phyloP scores from a whole-genome alignment of 2,888 invertebrate genomes.

The Bellardia bayeri region DNA sequence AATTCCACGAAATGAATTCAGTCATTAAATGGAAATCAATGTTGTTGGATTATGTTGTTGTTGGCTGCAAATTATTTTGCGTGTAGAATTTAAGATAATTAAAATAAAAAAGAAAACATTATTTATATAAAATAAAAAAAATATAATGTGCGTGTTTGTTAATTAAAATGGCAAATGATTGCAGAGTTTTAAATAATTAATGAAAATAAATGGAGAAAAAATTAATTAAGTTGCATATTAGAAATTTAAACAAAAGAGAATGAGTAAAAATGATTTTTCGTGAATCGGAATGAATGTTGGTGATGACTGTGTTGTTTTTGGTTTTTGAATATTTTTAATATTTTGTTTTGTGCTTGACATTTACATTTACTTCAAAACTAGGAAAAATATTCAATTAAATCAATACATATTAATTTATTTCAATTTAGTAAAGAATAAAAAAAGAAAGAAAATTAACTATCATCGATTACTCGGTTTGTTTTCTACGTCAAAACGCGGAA shows the following conservation, averaged over 20 bases:
- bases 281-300: constrained; percentile 15
- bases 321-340: constrained; percentile 27
- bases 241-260: not conserved
- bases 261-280: constrained; percentile 20
- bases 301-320: constrained; percentile 25
- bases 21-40: constrained; percentile 44
- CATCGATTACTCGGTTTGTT: not conserved
- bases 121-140: constrained; percentile 4
- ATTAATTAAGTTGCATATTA: constrained; percentile 12
- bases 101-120: constrained; percentile 9
- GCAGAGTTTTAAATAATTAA: constrained; percentile 33
- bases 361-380: constrained; percentile 14
- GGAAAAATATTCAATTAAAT: not conserved
- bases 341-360: constrained; percentile 63
- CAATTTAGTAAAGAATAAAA: not conserved
- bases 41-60: constrained; percentile 47
- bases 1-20: constrained; percentile 52
- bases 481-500: constrained; percentile 37
- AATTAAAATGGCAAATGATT: constrained; percentile 49
- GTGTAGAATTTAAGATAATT: constrained; percentile 3
- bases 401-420: not conserved
- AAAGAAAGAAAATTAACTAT: constrained; percentile 5
- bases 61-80: not conserved
- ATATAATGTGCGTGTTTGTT: constrained; percentile 34
- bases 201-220: constrained; percentile 2